Evolutionary conservation across 2,888 invertebrate species (phyloP).

Genomic region (Periphyllus acericola): DNA sequence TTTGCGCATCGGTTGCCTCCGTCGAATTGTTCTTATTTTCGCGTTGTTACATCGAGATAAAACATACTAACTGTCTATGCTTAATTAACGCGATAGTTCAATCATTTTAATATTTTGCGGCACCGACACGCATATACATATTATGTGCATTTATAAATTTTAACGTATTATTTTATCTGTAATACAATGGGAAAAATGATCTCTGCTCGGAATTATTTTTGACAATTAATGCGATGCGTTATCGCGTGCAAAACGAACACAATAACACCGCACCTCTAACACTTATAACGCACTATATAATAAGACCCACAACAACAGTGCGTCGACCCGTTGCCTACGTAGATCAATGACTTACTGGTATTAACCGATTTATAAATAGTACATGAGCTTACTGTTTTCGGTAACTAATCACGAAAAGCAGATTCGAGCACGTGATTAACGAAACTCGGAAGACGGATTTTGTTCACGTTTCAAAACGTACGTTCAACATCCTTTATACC

Average conservation of each 20-base stretch:
- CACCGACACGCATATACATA: not conserved
- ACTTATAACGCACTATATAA: not conserved
- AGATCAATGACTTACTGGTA: not conserved
- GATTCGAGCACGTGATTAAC: not conserved
- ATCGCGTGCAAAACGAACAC: not conserved
- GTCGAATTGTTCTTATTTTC: not conserved
- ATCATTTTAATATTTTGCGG: not conserved
- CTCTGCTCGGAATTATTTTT: not conserved
- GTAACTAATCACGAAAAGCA: no score
- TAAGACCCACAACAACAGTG: not conserved
- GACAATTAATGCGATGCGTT: not conserved
- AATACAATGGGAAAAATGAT: not conserved
- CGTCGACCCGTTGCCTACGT: conserved; percentile 7
- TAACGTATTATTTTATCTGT: not conserved
- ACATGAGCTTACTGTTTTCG: no score
- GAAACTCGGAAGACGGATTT: not conserved
- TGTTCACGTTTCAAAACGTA: not conserved
- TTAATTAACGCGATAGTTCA: not conserved
- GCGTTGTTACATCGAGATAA: not conserved
- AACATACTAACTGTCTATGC: not conserved
- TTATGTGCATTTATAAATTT: no score
- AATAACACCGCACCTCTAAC: conserved; percentile 8
- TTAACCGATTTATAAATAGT: not conserved
- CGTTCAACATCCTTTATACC: no score
- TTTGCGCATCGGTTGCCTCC: not conserved